phyloP scores from a whole-genome alignment of 2,113 vertebrate species.

The Azemiops feae region DNA sequence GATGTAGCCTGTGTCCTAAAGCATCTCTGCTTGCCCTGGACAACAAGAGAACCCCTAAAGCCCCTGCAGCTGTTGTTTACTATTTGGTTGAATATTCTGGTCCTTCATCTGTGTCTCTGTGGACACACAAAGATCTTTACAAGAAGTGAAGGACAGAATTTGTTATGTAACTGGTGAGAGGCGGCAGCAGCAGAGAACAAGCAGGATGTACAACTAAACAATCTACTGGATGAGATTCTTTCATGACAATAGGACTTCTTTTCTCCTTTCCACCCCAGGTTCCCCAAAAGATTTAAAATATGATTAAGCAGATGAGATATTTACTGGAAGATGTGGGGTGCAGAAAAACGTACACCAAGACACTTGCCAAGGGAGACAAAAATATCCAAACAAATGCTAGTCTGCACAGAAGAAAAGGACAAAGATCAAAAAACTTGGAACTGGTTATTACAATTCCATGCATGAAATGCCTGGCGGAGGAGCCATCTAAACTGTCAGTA shows the following conservation, averaged over 20 bases:
- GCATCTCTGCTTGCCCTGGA: slow-evolving; percentile 23
- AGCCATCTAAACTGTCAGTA: neutral
- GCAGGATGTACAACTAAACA: slow-evolving; percentile 32
- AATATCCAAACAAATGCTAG: slow-evolving; percentile 15
- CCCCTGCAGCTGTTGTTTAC: slow-evolving; percentile 59
- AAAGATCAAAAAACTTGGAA: neutral
- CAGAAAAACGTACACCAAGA: neutral
- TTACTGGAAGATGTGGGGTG: slow-evolving; percentile 26
- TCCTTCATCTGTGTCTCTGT: slow-evolving; percentile 36
- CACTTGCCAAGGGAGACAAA: slow-evolving; percentile 31
- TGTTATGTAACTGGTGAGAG: slow-evolving; percentile 19
- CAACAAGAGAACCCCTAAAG: slow-evolving; percentile 36
- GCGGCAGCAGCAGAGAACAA: neutral
- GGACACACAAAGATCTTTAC: slow-evolving; percentile 38
- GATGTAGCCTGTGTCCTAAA: slow-evolving; percentile 5
- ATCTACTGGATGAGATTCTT: slow-evolving; percentile 46
- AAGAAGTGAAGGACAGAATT: slow-evolving; percentile 34
- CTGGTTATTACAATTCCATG: neutral
- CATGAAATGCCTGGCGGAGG: neutral
- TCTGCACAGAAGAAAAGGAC: slow-evolving; percentile 19
- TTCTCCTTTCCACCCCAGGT: neutral
- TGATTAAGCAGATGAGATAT: slow-evolving; percentile 38
- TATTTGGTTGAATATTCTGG: slow-evolving; percentile 3
- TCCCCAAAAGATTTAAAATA: slow-evolving; percentile 34
- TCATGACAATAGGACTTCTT: slow-evolving; percentile 18